Evolutionary conservation across 92 coral and sea anemone species (phyloP).

Genomic region (Phymanthus crucifer): DNA sequence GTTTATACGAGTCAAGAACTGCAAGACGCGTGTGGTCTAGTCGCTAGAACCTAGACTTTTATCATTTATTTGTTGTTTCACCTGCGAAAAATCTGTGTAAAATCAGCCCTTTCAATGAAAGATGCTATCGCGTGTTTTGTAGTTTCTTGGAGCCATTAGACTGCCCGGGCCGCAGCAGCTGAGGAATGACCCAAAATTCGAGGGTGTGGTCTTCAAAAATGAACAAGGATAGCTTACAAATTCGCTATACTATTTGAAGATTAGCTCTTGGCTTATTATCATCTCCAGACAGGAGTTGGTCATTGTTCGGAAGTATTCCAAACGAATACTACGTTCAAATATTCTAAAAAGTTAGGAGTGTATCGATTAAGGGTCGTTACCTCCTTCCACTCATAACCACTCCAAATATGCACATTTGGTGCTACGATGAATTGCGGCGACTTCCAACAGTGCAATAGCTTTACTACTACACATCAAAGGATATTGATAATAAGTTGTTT

Average conservation of each 20-base stretch:
- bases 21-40: constrained; percentile 19
- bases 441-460: constrained; percentile 14
- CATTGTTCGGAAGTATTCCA: background rate
- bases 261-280: background rate
- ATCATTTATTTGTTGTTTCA: constrained; percentile 14
- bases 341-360: background rate
- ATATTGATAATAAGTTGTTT: background rate
- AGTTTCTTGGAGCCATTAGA: background rate
- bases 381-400: background rate
- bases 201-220: background rate
- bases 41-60: background rate
- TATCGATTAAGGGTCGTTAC: background rate
- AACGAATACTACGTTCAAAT: background rate
- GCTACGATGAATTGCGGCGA: background rate
- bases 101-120: background rate
- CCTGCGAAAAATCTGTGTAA: background rate
- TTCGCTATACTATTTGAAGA: background rate
- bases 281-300: background rate
- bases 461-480: background rate
- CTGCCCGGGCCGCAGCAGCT: background rate
- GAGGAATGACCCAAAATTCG: background rate
- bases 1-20: background rate
- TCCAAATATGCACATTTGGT: background rate
- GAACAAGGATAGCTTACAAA: background rate
- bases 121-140: background rate